Evolutionary conservation across 2,888 invertebrate species (phyloP), one percentile per base, ranked within the genome.

Genomic region (Miltochrista miniata): DNA sequence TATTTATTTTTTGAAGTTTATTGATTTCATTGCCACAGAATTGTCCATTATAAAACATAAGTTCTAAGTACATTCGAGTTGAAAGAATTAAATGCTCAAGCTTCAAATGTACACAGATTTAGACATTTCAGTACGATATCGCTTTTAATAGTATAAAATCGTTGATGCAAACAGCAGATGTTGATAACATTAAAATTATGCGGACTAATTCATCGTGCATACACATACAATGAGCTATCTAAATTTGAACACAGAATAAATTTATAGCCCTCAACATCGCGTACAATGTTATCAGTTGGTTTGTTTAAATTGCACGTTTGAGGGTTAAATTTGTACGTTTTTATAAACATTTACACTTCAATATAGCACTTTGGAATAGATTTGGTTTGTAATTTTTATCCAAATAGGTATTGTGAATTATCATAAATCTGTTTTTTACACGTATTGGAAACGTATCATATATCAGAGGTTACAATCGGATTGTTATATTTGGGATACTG

Each of bases 111-210:
- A 76, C 75, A 78, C 71, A 64, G 59, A 61, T 56, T 13, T 13
- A 24, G 11, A 15, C 15, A 44, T 55, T 70, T 64, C 67, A 59
- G 54, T 72, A 59, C 68, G 73, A 74, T 74, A 74, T 72, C 55
- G 64, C 62, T 56, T 71, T 72, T 68, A 33, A 37, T 48, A 67
- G 63, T 68, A 60, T 61, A 60, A 56, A 59, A 57, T 63, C 59
- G 60, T 54, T 67, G 69, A 67, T 59, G 70, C 51, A 59, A 65
- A 68, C 75, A n/a, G n/a, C n/a, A 72, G 68, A 70, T 69, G 68
- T 56, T 70, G 71, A 70, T 74, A 73, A 58, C 65, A 63, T 70
- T 75, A 68, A 68, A 61, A 64, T 70, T 63, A 68, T 72, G 64
- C 69, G 54, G 47, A 57, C 39, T 31, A 50, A 64, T 63, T 65